Percentiles rank a stretch among this genome's conserved stretches.
Evolutionary conservation across 2,113 vertebrate genomes (phyloP).

Genomic region (Megatriorchis doriae): DNA sequence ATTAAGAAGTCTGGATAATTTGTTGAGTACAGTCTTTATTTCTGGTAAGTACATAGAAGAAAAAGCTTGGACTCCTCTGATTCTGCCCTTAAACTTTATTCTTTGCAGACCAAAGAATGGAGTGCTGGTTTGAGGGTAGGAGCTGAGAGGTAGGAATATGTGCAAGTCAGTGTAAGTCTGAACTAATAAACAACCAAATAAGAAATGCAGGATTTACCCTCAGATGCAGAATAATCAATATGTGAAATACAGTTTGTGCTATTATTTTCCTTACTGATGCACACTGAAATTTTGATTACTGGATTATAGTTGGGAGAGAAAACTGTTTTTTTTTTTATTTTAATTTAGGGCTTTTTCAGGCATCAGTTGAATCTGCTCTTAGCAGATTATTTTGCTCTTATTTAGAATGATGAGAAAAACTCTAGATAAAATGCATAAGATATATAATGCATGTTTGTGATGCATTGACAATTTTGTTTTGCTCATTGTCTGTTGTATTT

Average conservation of each 20-base stretch:
- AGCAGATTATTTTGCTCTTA: background rate
- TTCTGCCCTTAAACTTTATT: background rate
- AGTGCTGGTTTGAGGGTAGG: accelerated
- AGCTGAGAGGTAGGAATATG: background rate
- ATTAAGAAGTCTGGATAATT: background rate
- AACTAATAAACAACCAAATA: background rate
- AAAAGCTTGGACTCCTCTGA: background rate
- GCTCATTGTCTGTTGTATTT: background rate
- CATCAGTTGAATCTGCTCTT: background rate
- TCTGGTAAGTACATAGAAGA: background rate
- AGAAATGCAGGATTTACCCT: background rate
- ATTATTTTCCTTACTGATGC: background rate
- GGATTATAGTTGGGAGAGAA: background rate
- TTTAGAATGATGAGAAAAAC: background rate
- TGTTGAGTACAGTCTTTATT: background rate
- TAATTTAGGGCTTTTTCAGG: background rate
- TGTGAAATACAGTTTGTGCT: background rate
- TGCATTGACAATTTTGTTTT: constrained; percentile 30
- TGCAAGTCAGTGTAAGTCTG: background rate
- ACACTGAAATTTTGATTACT: background rate
- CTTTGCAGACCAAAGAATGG: background rate
- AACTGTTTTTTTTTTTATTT: background rate
- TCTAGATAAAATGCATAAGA: background rate
- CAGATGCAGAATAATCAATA: background rate
- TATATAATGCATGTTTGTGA: background rate